A percentile compares a stretch with the other conserved stretches of the same genome.
Conservation (phyloP, 2,797 vertebrate species). For the Sebastes kiyomatsui region DNA sequence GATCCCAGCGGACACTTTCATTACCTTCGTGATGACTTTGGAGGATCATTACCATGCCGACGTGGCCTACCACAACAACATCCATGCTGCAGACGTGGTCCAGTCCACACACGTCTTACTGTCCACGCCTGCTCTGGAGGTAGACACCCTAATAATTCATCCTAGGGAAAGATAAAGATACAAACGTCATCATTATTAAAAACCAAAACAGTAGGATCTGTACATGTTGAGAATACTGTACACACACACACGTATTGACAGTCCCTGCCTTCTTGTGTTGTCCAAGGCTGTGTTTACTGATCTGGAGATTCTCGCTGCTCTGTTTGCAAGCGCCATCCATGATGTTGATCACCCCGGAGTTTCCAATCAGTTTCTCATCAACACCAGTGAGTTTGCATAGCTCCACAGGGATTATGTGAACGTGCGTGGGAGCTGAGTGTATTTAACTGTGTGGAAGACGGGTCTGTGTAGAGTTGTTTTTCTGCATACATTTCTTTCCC, state of each 20-base stretch:
- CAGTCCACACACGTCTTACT: constrained; percentile 93
- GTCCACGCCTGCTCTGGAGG: constrained; percentile 91
- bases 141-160: constrained; percentile 46
- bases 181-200: background rate
- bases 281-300: constrained; percentile 93
- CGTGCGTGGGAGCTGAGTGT: background rate
- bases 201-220: background rate
- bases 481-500: background rate
- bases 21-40: constrained; percentile 91
- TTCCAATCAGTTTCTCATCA: constrained; percentile 96
- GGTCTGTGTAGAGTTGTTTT: background rate
- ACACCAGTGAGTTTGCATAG: constrained; percentile 88
- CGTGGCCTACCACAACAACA: constrained; percentile 94
- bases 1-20: constrained; percentile 89
- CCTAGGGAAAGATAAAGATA: background rate
- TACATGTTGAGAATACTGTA: background rate
- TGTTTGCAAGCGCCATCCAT: constrained; percentile 93
- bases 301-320: constrained; percentile 91
- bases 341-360: constrained; percentile 95
- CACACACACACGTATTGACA: background rate
- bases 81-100: constrained; percentile 92
- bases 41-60: constrained; percentile 92
- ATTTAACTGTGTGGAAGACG: background rate
- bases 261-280: constrained; percentile 16
- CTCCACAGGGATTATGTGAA: background rate